Percentiles rank a stretch among this genome's conserved stretches.
Conservation (phyloP, 2,888 invertebrate genomes). For the Blastobasis lacticolella region DNA sequence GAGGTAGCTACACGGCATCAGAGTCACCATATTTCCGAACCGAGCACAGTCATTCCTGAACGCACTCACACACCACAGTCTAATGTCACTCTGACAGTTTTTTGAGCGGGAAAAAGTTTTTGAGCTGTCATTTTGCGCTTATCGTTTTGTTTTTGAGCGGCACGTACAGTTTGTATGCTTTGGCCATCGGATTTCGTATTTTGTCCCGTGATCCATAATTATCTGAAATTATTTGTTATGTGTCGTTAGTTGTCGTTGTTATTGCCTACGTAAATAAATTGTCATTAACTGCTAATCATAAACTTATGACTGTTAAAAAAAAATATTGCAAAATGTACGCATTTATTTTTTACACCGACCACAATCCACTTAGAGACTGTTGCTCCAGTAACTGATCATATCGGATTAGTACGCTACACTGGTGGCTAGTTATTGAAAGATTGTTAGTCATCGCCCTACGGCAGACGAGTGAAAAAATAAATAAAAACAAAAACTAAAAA, state of each 20-base stretch:
- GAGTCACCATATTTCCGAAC: conserved; percentile 74
- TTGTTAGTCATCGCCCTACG: conserved; percentile 60
- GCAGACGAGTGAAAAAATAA: conserved; percentile 41
- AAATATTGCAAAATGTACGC: too few species aligned
- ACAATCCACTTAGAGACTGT: too few species aligned
- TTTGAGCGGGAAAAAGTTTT: conserved; percentile 50
- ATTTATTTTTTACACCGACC: too few species aligned
- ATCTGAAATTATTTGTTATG: conserved; percentile 5
- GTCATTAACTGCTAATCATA: too few species aligned
- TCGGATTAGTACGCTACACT: conserved; percentile 53
- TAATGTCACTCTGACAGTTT: conserved; percentile 60
- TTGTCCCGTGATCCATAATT: conserved; percentile 38
- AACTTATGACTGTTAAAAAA: too few species aligned
- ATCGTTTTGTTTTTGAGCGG: conserved; percentile 38
- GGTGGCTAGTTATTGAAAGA: conserved; percentile 63
- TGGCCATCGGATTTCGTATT: conserved; percentile 20
- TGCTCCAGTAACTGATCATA: conserved; percentile 25
- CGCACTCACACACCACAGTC: conserved; percentile 42
- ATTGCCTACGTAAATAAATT: too few species aligned
- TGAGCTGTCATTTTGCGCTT: conserved; percentile 51
- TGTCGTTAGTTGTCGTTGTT: too few species aligned
- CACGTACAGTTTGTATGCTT: conserved; percentile 28
- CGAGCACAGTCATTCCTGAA: conserved; percentile 27
- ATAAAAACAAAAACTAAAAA: conserved; percentile 28
- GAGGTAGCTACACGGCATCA: conserved; percentile 79